Evolutionary conservation across 2,888 invertebrate genomes (phyloP), one percentile per base, ranked within the genome.

Genomic region (Ectemnius lituratus): DNA sequence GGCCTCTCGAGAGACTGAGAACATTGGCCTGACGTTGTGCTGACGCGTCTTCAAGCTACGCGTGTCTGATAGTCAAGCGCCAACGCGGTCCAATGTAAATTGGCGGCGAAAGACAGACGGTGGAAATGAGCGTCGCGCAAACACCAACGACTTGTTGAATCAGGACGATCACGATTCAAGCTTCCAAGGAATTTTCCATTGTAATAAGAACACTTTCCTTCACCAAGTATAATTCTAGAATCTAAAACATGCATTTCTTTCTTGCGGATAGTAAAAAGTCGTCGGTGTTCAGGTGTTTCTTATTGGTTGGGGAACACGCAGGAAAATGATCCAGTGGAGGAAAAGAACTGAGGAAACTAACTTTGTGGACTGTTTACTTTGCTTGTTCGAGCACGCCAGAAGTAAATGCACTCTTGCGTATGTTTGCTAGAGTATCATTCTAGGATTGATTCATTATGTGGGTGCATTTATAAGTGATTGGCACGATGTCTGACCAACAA

Each of bases 141-240:
- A 79, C 62, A 69, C 65, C 62, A 49, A 69, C 78, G 73, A 86
- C 83, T 86, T 84, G 85, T 85, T 84, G 86, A 86, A 84, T 83
- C 61, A 73, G 64, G 74, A 75, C 66, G 74, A 73, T 71, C 73
- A 37, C 5, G 37, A 6, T 1, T 37, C 11, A 1, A 11, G 37
- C 11, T 37, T 4, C 0, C 11, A 37, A 37, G 37, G 37, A 37
- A 37, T 37, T 8, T 37, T 37, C 3, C 37, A 37, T 37, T 37
- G 5, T 37, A 37, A 37, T 37, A 0, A 37, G 37, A 37, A 6
- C 37, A 37, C 37, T 37, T 37, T 37, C 8, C 37, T 37, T 11
- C 37, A 8, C 37, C 8, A 11, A 37, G 8, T 37, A 37, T 1
- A 37, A 6, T 6, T 11, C 37, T 1, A 8, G 8, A 37, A 37